These are phyloP conservation scores for Ceratotherium simum DNA, from an alignment of 2,113 vertebrate genomes.

Conservation along the genomic window DNA sequence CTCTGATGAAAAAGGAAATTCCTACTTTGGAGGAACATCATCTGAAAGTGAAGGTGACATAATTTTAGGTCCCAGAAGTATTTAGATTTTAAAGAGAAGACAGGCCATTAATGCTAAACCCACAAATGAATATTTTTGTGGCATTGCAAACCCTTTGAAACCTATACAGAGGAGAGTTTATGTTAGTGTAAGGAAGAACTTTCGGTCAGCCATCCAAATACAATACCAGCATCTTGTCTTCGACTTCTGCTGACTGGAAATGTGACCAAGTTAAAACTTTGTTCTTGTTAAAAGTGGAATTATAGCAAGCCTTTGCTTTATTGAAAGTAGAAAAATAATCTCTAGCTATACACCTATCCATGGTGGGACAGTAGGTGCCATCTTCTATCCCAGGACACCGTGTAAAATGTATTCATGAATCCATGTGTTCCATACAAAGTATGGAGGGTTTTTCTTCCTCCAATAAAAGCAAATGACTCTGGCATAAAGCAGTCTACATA, in stretches of 20 bases:
- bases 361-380: not conserved
- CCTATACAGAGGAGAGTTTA: not conserved
- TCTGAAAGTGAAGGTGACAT: not conserved
- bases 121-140: not conserved
- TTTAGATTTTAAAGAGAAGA: conserved; percentile 33
- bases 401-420: not conserved
- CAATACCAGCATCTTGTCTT: not conserved
- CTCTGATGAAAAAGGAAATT: not conserved
- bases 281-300: not conserved
- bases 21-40: not conserved
- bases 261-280: not conserved
- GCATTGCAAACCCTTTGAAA: not conserved
- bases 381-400: not conserved
- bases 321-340: not conserved
- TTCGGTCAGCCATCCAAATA: not conserved
- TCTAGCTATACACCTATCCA: not conserved
- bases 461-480: not conserved
- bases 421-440: not conserved
- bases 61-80: not conserved
- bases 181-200: not conserved
- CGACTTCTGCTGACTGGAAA: not conserved
- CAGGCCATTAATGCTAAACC: not conserved
- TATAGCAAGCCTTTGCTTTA: not conserved
- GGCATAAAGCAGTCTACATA: not conserved
- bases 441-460: not conserved